Base-by-base conservation (phyloP, 2,797 vertebrate genomes). In the Acropternis orthonyx region DNA sequence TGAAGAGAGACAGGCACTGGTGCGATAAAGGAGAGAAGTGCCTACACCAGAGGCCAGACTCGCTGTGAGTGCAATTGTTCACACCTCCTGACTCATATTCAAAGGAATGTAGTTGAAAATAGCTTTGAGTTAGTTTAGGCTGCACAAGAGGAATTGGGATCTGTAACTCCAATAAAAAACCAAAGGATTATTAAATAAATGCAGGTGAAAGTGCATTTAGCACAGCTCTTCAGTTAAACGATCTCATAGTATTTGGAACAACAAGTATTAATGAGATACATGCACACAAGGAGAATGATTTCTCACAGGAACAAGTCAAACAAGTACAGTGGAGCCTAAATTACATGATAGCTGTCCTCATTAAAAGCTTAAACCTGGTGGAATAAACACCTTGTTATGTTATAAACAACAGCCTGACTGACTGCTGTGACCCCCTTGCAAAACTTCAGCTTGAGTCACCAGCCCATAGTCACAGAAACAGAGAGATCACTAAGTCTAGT, bases 281-380 rank as follows among this genome's bases (percentile, higher is more conserved):
- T 55, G 43, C 74, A 37, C 73, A 82, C 23, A 54, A 93, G 61
- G 39, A 44, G 41, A 88, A 75, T 68, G 1, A 75, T 84, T 93
- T 96, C 92, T 92, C 88, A 75, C 65, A 94, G 86, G 80, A 94
- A 68, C 85, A 68, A 54, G 90, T 88, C 74, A 85, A 59, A 84
- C 94, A 76, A 80, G 82, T 95, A 72, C 32, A 36, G 3, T 89
- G 74, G 61, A 82, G 41, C 39, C 59, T 94, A 91, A 93, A 95
- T 93, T 91, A 63, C 59, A 65, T 61, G 82, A 94, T 80, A 88
- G 49, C 36, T 77, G 63, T 92, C 85, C 89, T n/a, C 43, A 72
- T 68, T 61, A 83, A 92, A 88, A 88, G 85, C 66, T 88, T 95
- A 92, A 92, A 66, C 11, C 15, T 78, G 54, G 15, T 66, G 95